A percentile compares a stretch with the other conserved stretches of the same genome.
phyloP scores from a whole-genome alignment of 1,140 invertebrate genomes.

The Ips nitidus region DNA sequence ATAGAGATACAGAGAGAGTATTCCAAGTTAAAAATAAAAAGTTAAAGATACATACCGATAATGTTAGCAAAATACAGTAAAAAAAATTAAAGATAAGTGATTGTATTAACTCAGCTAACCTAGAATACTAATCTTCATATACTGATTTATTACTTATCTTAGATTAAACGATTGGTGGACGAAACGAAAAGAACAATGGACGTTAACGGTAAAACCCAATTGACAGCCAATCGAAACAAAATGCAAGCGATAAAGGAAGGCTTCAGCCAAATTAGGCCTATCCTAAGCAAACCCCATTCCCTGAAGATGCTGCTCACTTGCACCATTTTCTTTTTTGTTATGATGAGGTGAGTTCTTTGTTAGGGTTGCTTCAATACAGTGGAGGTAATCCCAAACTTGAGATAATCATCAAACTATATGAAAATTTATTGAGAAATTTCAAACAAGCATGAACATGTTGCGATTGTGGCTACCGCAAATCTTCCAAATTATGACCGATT shows the following conservation, averaged over 20 bases:
- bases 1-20: no score
- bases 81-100: no score
- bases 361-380: no score
- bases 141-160: no score
- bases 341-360: constrained; percentile 23
- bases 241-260: constrained; percentile 33
- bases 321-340: constrained; percentile 19
- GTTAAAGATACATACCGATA: no score
- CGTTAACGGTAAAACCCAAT: constrained; percentile 2
- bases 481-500: constrained; percentile 42
- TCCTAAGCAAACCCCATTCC: constrained; percentile 27
- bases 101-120: no score
- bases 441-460: constrained; percentile 32
- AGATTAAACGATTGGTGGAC: constrained; percentile 28
- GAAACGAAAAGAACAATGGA: constrained; percentile 24
- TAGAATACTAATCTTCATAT: no score
- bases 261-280: constrained; percentile 29
- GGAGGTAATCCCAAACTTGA: no score
- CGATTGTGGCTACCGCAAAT: constrained; percentile 41
- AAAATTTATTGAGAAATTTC: not conserved
- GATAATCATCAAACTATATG: no score
- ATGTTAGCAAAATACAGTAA: no score
- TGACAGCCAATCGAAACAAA: constrained; percentile 25
- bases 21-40: no score
- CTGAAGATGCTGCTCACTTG: constrained; percentile 22